Conservation (phyloP, 2,797 vertebrate species). For the Poeciliopsis turneri region DNA sequence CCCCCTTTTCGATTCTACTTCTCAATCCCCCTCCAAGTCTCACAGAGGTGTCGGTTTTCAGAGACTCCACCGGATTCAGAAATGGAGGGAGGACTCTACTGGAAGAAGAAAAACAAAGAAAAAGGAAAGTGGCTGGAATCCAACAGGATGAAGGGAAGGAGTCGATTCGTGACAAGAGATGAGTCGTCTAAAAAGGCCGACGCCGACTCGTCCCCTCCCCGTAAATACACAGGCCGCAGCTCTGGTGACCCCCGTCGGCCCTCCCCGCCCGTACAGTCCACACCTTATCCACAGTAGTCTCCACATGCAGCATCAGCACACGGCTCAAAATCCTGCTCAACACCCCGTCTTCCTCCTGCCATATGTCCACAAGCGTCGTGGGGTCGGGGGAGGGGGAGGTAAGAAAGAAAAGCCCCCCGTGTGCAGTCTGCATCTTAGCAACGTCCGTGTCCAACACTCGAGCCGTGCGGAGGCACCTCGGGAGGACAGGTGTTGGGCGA, state of each 20-base stretch:
- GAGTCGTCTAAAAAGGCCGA: constrained; percentile 24
- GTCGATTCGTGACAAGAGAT: constrained; percentile 28
- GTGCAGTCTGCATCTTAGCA: constrained; percentile 48
- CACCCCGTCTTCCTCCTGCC: constrained; percentile 44
- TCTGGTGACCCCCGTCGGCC: constrained; percentile 44
- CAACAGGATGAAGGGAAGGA: background rate
- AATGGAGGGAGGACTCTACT: constrained; percentile 20
- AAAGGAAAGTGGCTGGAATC: background rate
- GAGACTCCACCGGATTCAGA: constrained; percentile 44
- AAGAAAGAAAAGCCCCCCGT: constrained; percentile 60
- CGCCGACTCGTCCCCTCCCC: constrained; percentile 20
- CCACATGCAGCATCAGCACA: constrained; percentile 10
- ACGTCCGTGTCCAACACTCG: constrained; percentile 64
- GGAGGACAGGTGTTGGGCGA: constrained; percentile 72
- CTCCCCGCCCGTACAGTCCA: constrained; percentile 31
- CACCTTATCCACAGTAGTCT: constrained; percentile 22
- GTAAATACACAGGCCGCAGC: constrained; percentile 53
- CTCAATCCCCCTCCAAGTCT: constrained; percentile 39
- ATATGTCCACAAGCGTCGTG: constrained; percentile 52
- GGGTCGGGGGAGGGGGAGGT: background rate
- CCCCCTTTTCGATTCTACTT: constrained; percentile 18
- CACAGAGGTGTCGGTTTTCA: constrained; percentile 79
- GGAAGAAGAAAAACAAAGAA: constrained; percentile 9
- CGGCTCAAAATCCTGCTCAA: constrained; percentile 40
- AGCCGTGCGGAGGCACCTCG: constrained; percentile 39